Percentiles rank a stretch among this genome's conserved stretches.
These are phyloP conservation scores for Alfaro cultratus DNA, from an alignment of 2,797 vertebrate genomes.

Conservation along the genomic window DNA sequence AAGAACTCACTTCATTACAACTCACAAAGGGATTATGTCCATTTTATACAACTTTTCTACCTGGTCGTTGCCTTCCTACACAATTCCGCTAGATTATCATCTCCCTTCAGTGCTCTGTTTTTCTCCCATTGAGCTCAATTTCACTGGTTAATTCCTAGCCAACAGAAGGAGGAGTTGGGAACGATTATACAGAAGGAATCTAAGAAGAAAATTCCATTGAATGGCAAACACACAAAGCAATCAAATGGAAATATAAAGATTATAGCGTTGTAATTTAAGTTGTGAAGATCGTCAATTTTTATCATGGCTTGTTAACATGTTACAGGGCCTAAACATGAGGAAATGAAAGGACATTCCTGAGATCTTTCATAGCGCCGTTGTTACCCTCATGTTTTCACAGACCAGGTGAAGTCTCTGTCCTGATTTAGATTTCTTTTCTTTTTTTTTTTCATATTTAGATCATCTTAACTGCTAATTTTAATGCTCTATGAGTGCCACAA, in stretches of 20 bases:
- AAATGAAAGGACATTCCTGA: background rate
- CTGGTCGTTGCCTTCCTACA: no score
- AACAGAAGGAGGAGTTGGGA: no score
- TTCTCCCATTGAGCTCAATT: no score
- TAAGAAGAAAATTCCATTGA: background rate
- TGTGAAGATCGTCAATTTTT: background rate
- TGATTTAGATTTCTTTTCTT: background rate
- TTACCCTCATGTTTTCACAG: background rate
- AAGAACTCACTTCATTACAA: background rate
- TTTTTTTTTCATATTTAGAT: background rate
- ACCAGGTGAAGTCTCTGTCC: background rate
- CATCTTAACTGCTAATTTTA: background rate
- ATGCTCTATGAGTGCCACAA: background rate
- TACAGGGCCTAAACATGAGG: background rate
- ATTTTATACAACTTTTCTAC: no score
- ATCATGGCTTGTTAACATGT: background rate
- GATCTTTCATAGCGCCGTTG: background rate
- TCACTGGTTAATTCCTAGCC: no score
- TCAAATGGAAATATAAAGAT: background rate
- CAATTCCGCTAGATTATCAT: no score
- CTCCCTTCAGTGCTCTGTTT: no score
- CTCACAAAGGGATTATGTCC: background rate
- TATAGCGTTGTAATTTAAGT: background rate
- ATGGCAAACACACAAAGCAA: background rate
- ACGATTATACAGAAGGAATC: background rate